Evolutionary conservation across 2,888 invertebrate species (phyloP).

Genomic region (Desoria tigrina): DNA sequence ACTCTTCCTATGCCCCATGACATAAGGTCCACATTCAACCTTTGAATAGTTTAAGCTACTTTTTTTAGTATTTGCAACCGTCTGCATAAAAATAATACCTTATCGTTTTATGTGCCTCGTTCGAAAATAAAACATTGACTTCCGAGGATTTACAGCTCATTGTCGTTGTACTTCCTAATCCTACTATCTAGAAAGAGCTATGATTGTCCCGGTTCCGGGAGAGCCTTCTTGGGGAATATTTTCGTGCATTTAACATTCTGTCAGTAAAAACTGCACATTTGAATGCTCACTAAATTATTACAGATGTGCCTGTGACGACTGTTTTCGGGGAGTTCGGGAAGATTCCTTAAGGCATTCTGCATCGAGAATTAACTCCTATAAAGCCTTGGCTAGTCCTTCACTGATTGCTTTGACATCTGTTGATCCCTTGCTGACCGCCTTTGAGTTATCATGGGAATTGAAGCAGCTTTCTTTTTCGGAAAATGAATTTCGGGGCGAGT

Average conservation of each 20-base stretch:
- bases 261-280: too few species aligned
- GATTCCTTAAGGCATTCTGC: constrained; percentile 75
- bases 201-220: too few species aligned
- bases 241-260: too few species aligned
- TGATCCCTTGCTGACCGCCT: constrained; percentile 91
- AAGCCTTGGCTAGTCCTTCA: constrained; percentile 88
- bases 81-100: too few species aligned
- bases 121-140: too few species aligned
- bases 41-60: too few species aligned
- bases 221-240: too few species aligned
- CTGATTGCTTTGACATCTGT: constrained; percentile 88
- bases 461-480: constrained; percentile 60
- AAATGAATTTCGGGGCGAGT: constrained; percentile 61
- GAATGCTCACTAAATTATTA: background rate
- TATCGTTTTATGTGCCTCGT: too few species aligned
- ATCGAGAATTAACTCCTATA: constrained; percentile 85
- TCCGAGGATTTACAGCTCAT: too few species aligned
- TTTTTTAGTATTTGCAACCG: too few species aligned
- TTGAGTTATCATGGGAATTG: constrained; percentile 73
- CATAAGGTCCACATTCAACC: constrained; percentile 71
- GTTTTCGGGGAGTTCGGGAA: constrained; percentile 72
- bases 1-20: constrained; percentile 76
- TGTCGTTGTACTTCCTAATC: too few species aligned
- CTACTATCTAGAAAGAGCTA: too few species aligned
- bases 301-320: constrained; percentile 87